A percentile compares a stretch with the other conserved stretches of the same genome.
Evolutionary conservation across 2,113 vertebrate genomes (phyloP).

Genomic region (Antechinus flavipes): DNA sequence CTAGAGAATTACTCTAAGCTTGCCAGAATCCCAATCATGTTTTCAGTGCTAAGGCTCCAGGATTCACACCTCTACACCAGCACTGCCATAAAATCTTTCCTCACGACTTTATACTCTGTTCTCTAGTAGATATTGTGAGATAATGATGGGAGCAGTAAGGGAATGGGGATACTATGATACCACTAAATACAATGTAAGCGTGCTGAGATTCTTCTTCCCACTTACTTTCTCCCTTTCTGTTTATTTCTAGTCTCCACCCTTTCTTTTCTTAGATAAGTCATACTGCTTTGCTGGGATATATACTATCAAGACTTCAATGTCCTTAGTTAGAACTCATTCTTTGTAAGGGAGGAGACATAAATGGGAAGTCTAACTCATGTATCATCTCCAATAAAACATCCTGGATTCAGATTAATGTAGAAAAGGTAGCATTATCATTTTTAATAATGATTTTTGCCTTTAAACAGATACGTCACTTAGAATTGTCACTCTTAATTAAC

Average conservation of each 20-base stretch:
- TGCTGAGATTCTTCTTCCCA: not conserved
- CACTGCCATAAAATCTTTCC: not conserved
- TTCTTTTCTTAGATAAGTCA: not conserved
- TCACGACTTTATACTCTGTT: not conserved
- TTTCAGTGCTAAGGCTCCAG: not conserved
- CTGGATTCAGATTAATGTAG: not conserved
- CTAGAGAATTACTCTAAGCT: not conserved
- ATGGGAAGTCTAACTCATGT: not conserved
- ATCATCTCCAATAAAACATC: not conserved
- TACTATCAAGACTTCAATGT: not conserved
- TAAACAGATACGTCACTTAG: not conserved
- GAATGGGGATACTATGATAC: not conserved
- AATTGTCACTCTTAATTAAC: not conserved
- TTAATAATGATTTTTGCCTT: not conserved
- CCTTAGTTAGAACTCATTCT: conserved; percentile 15
- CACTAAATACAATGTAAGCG: not conserved
- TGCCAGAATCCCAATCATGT: not conserved
- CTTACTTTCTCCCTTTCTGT: not conserved
- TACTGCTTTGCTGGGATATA: not conserved
- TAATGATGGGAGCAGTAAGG: not conserved
- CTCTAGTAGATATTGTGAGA: not conserved
- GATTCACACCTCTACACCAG: not conserved
- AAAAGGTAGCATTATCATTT: not conserved
- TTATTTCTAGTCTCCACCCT: not conserved
- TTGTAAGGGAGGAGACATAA: not conserved